A percentile compares a stretch with the other conserved stretches of the same genome.
Conservation (phyloP, 2,113 vertebrate species). For the Ptilorrhoa leucosticta region DNA sequence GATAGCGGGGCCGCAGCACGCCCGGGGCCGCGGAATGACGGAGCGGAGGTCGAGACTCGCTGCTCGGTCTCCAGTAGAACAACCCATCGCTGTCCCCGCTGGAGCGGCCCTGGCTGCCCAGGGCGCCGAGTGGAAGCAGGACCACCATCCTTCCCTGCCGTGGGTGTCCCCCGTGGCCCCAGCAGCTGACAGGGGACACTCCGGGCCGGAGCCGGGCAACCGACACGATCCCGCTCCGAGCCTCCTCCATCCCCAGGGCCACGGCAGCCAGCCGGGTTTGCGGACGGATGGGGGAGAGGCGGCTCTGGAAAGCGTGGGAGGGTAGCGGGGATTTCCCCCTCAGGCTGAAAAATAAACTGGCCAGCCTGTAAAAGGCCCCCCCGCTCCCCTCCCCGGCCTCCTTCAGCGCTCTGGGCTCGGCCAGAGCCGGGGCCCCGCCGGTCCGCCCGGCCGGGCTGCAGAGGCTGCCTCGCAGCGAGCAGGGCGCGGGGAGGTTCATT, state of each 20-base stretch:
- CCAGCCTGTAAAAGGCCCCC: not conserved
- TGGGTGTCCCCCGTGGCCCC: not conserved
- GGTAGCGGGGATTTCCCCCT: not conserved
- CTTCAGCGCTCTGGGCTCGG: not conserved
- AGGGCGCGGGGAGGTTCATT: not conserved
- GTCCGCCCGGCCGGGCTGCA: not conserved
- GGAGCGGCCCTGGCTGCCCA: not conserved
- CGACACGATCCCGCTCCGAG: not conserved
- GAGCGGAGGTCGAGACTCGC: accelerated
- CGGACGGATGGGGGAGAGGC: not conserved
- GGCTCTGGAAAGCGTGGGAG: not conserved
- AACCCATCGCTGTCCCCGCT: not conserved
- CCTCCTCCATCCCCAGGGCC: not conserved
- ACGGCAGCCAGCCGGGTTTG: not conserved
- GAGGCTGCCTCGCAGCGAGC: not conserved
- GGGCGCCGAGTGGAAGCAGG: not conserved
- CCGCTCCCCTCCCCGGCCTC: not conserved
- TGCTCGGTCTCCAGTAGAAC: not conserved
- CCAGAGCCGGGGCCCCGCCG: not conserved
- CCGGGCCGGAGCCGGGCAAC: too few relatives aligned
- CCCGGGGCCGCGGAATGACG: not conserved
- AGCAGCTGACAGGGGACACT: not conserved
- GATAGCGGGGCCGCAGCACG: not conserved
- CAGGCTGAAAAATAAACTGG: not conserved
- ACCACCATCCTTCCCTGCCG: too few relatives aligned